Evolutionary conservation across 2,797 vertebrate genomes (phyloP).

Genomic region (Xiphophorus birchmanni): DNA sequence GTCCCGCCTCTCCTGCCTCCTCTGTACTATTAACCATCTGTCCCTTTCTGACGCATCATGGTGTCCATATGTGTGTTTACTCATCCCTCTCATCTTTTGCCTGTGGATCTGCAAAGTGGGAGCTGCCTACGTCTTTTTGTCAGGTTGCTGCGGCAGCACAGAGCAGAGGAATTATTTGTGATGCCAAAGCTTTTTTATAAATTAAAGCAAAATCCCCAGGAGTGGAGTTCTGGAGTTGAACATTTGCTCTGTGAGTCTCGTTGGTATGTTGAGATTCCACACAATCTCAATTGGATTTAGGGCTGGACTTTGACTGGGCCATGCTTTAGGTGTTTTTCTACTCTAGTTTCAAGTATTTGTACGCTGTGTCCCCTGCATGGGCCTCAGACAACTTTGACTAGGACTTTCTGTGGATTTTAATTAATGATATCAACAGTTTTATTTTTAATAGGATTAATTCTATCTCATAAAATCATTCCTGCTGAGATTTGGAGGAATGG

Average conservation of each 20-base stretch:
- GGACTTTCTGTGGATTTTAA: background rate
- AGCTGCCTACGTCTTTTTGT: constrained; percentile 44
- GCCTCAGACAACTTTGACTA: background rate
- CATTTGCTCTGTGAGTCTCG: background rate
- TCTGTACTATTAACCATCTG: constrained; percentile 6
- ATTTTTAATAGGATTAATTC: background rate
- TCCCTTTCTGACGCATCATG: background rate
- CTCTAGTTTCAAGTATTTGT: background rate
- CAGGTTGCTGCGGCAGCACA: background rate
- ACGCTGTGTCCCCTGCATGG: background rate
- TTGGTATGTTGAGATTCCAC: background rate
- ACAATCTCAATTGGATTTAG: background rate
- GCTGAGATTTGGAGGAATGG: background rate
- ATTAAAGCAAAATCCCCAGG: background rate
- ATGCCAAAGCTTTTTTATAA: background rate
- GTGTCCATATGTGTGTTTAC: constrained; percentile 44
- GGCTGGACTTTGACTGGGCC: background rate
- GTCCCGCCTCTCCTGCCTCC: background rate
- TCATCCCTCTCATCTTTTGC: constrained; percentile 46
- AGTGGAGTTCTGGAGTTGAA: background rate
- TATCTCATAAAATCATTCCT: background rate
- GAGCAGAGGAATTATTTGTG: background rate
- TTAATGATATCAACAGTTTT: background rate
- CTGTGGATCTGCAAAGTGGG: constrained; percentile 32
- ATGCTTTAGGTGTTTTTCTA: background rate